Evolutionary conservation across 2,797 vertebrate species (phyloP).

Genomic region (Orestias chungarensis): DNA sequence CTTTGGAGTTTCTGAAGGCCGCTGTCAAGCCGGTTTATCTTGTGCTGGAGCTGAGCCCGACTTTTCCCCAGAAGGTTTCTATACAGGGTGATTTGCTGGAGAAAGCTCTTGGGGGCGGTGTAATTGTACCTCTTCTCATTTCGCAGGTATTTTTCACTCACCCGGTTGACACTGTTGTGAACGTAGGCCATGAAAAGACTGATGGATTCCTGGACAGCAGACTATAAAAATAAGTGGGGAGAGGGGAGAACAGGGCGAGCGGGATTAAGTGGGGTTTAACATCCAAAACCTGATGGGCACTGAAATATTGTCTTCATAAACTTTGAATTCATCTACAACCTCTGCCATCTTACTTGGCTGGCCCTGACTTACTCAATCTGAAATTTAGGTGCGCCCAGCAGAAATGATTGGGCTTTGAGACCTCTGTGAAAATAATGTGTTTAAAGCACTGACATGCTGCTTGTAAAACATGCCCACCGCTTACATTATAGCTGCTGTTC

Average conservation of each 20-base stretch:
- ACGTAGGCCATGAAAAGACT: constrained; percentile 88
- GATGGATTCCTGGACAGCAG: constrained; percentile 82
- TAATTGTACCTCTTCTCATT: constrained; percentile 85
- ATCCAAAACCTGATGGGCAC: constrained; percentile 75
- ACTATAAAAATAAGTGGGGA: constrained; percentile 79
- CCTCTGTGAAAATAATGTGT: constrained; percentile 81
- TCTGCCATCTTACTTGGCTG: constrained; percentile 76
- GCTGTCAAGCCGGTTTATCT: constrained; percentile 78
- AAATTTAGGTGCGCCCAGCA: constrained; percentile 81
- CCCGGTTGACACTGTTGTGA: constrained; percentile 83
- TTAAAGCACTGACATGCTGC: constrained; percentile 67
- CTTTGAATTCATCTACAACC: constrained; percentile 86
- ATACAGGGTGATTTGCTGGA: constrained; percentile 86
- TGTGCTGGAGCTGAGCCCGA: constrained; percentile 71
- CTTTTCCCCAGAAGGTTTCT: constrained; percentile 83
- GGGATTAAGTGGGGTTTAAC: constrained; percentile 85
- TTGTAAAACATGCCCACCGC: constrained; percentile 69
- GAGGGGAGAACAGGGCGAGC: constrained; percentile 58
- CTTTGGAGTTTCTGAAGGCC: constrained; percentile 84
- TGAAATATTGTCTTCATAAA: constrained; percentile 90
- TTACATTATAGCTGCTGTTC: constrained; percentile 82
- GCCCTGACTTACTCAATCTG: constrained; percentile 85
- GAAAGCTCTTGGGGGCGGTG: constrained; percentile 86
- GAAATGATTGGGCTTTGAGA: constrained; percentile 81
- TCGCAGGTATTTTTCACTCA: constrained; percentile 81